phyloP scores from a whole-genome alignment of 2,113 vertebrate species.

The Azemiops feae region DNA sequence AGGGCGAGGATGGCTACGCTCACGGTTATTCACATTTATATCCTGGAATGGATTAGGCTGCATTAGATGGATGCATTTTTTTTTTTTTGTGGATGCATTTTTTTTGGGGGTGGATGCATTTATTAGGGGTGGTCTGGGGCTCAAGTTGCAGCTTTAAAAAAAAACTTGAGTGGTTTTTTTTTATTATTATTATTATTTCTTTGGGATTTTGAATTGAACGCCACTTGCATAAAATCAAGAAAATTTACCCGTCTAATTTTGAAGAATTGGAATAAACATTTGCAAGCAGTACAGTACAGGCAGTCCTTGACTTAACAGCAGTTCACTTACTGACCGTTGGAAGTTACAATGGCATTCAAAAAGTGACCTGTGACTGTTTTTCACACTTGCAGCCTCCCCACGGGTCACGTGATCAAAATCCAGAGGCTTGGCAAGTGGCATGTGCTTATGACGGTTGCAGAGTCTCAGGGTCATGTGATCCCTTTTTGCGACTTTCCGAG shows the following conservation, averaged over 20 bases:
- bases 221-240: not conserved
- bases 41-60: not conserved
- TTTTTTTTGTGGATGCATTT: too few relatives aligned
- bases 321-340: too few relatives aligned
- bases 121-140: fast-evolving
- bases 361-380: too few relatives aligned
- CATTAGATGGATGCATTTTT: not conserved
- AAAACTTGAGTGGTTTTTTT: not conserved
- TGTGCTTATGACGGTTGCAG: too few relatives aligned
- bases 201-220: not conserved
- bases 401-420: too few relatives aligned
- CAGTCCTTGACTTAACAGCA: too few relatives aligned
- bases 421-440: too few relatives aligned
- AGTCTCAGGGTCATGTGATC: too few relatives aligned
- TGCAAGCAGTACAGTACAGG: not conserved
- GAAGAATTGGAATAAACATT: not conserved
- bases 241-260: not conserved
- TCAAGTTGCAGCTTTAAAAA: not conserved
- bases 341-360: too few relatives aligned
- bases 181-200: not conserved
- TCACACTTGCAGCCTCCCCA: too few relatives aligned
- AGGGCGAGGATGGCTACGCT: not conserved
- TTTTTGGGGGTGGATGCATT: not conserved
- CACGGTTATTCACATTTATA: not conserved
- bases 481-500: too few relatives aligned